These are phyloP conservation scores for Nomada hirtipes DNA, from an alignment of 2,888 invertebrate genomes.

Conservation along the genomic window DNA sequence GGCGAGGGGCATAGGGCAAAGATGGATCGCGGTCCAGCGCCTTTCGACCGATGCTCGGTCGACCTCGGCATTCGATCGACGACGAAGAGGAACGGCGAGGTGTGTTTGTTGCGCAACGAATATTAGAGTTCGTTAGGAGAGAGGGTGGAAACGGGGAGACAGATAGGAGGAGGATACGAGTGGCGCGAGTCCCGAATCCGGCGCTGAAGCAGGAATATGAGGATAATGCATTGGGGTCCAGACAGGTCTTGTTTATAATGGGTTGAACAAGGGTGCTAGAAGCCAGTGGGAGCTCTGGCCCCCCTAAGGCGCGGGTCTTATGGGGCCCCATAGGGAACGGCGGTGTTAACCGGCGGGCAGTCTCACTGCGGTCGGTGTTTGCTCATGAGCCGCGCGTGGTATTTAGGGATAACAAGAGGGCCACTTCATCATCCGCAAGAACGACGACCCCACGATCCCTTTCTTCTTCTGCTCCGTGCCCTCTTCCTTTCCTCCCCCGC, in stretches of 20 bases:
- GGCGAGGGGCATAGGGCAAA: no score
- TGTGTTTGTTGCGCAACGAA: slow-evolving; percentile 13
- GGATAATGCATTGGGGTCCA: slow-evolving; percentile 80
- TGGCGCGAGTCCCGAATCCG: slow-evolving; percentile 65
- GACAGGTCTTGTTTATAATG: slow-evolving; percentile 83
- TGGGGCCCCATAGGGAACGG: slow-evolving; percentile 75
- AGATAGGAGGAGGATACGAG: slow-evolving; percentile 31
- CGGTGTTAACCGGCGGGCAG: slow-evolving; percentile 81
- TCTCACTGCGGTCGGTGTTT: slow-evolving; percentile 81
- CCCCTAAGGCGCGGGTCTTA: slow-evolving; percentile 81
- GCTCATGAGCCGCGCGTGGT: slow-evolving; percentile 82
- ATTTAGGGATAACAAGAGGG: slow-evolving; percentile 83
- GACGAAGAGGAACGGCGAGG: background rate
- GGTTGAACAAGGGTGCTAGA: slow-evolving; percentile 84
- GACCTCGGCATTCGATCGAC: background rate
- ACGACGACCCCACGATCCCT: slow-evolving; percentile 73
- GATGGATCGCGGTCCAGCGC: no score
- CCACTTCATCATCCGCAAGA: slow-evolving; percentile 82
- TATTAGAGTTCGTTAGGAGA: slow-evolving; percentile 30
- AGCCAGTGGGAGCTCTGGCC: slow-evolving; percentile 82
- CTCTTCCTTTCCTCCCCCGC: slow-evolving; percentile 31
- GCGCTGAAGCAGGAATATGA: slow-evolving; percentile 69
- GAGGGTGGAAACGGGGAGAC: slow-evolving; percentile 44
- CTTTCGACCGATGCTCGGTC: no score
- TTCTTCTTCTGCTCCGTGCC: slow-evolving; percentile 46